These are phyloP conservation scores for Coecobrya sp. DNA, from an alignment of 2,888 invertebrate genomes.

Conservation along the genomic window DNA sequence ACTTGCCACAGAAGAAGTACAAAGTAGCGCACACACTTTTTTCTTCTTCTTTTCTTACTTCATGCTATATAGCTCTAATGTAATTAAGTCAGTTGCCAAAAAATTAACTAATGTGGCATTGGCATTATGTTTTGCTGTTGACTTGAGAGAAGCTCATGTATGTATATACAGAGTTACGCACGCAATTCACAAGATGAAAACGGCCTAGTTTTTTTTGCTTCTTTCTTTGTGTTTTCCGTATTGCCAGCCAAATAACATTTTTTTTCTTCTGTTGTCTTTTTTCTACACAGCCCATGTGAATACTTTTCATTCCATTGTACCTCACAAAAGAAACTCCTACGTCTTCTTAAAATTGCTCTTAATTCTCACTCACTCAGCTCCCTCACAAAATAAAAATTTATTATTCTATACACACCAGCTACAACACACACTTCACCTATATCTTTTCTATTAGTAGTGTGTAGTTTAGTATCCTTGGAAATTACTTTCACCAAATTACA, in stretches of 20 bases:
- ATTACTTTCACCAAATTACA: neutral
- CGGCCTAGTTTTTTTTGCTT: constrained; percentile 34
- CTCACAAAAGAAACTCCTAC: neutral
- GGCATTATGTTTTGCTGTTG: constrained; percentile 29
- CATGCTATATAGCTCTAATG: neutral
- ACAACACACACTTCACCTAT: neutral
- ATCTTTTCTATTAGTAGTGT: too few relatives aligned
- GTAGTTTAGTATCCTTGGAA: neutral
- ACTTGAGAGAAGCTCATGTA: neutral
- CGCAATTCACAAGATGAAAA: constrained; percentile 49
- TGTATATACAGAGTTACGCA: constrained; percentile 27
- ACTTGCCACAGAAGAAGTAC: neutral
- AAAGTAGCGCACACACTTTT: constrained; percentile 48
- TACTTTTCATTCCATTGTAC: constrained; percentile 18
- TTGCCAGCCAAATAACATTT: constrained; percentile 2
- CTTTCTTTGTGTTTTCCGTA: neutral
- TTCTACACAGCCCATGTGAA: constrained; percentile 22
- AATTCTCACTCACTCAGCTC: neutral
- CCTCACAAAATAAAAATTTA: neutral
- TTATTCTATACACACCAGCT: neutral
- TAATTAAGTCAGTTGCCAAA: constrained; percentile 68
- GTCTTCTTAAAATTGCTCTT: neutral
- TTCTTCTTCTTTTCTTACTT: too few relatives aligned
- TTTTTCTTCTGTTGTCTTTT: constrained; percentile 4
- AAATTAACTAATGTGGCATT: constrained; percentile 59